phyloP scores from a whole-genome alignment of 1,140 invertebrate genomes.

The Holotrichia oblita region DNA sequence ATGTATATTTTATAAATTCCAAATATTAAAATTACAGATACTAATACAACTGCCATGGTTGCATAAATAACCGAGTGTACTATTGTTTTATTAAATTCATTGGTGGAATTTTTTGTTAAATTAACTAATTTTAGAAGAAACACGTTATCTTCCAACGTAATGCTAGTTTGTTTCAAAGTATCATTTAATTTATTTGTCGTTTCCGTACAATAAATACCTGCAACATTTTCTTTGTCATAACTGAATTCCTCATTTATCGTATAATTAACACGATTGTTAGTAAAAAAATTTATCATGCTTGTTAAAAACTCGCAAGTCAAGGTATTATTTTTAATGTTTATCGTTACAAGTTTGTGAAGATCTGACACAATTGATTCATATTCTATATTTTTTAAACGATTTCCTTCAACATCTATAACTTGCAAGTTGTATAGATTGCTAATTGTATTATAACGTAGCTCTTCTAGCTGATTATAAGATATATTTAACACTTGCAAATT shows the following conservation, averaged over 20 bases:
- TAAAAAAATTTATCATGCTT: conserved; percentile 53
- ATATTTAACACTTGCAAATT: conserved; percentile 55
- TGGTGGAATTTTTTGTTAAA: conserved; percentile 20
- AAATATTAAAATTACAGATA: conserved; percentile 40
- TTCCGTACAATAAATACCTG: conserved; percentile 55
- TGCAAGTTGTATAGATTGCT: conserved; percentile 50
- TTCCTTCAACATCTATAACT: conserved; percentile 53
- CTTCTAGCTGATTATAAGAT: conserved; percentile 51
- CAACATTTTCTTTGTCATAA: conserved; percentile 56
- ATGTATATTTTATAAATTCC: too few species aligned
- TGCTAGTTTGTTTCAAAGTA: conserved; percentile 38
- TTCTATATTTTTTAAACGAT: conserved; percentile 53
- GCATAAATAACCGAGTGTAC: neutral
- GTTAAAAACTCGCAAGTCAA: conserved; percentile 54
- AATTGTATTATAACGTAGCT: conserved; percentile 50
- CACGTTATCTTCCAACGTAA: conserved; percentile 38
- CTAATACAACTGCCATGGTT: conserved; percentile 5
- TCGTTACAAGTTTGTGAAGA: conserved; percentile 50
- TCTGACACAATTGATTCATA: conserved; percentile 53
- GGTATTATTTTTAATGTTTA: conserved; percentile 55
- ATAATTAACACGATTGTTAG: conserved; percentile 51
- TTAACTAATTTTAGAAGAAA: conserved; percentile 42
- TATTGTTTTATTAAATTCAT: neutral
- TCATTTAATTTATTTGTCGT: conserved; percentile 42
- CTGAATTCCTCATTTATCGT: conserved; percentile 52